These are phyloP conservation scores for Phymanthus crucifer DNA, from an alignment of 92 coral and sea anemone genomes.

Conservation along the genomic window DNA sequence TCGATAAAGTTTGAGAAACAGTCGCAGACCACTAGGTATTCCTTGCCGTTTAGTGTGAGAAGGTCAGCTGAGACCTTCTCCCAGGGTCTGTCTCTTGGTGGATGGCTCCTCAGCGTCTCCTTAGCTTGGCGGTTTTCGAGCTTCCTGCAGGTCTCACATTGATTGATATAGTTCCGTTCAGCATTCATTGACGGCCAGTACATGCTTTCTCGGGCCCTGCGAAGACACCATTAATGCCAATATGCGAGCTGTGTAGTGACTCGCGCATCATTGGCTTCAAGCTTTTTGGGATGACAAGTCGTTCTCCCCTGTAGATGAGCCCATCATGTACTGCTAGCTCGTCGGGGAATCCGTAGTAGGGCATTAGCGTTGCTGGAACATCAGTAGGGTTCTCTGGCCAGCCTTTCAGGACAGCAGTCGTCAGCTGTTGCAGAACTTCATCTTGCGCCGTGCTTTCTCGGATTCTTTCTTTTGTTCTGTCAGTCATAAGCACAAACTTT, in stretches of 20 bases:
- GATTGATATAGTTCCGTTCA: too few relatives aligned
- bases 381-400: conserved; percentile 9
- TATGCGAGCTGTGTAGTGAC: too few relatives aligned
- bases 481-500: conserved; percentile 23
- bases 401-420: conserved; percentile 8
- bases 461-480: not conserved
- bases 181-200: too few relatives aligned
- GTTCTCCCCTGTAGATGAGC: too few relatives aligned
- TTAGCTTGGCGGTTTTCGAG: too few relatives aligned
- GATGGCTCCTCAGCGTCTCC: conserved; percentile 34
- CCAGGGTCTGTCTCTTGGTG: conserved; percentile 15
- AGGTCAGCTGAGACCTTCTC: not conserved
- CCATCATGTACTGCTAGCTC: too few relatives aligned
- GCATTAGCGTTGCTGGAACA: conserved; percentile 18
- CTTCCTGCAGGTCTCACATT: too few relatives aligned
- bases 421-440: conserved; percentile 29
- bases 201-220: conserved; percentile 8
- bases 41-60: conserved; percentile 21
- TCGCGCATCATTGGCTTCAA: too few relatives aligned
- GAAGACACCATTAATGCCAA: too few relatives aligned
- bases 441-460: not conserved
- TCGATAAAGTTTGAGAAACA: too few relatives aligned
- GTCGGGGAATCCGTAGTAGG: too few relatives aligned
- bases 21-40: conserved; percentile 13
- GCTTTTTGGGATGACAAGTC: too few relatives aligned